Percentiles rank a stretch among this genome's conserved stretches.
Conservation (phyloP, 2,113 vertebrate species). For the Falcunculus frontatus region DNA sequence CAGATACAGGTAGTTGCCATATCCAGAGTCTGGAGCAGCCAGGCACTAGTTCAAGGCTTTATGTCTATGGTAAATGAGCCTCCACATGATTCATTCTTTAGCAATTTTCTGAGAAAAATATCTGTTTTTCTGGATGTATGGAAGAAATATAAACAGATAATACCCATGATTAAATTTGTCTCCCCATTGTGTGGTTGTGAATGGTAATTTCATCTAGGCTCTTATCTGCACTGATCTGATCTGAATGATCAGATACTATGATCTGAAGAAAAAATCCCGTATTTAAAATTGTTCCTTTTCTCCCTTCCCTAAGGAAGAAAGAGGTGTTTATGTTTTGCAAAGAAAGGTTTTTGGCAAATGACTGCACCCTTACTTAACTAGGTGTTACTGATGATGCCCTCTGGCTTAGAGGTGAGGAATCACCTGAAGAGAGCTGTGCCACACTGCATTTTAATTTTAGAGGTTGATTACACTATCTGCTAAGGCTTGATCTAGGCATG, state of each 20-base stretch:
- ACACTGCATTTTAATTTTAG: not conserved
- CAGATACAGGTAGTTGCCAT: not conserved
- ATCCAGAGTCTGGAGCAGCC: not conserved
- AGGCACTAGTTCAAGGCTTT: not conserved
- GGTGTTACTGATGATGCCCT: not conserved
- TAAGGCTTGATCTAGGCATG: not conserved
- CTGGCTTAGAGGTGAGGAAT: not conserved
- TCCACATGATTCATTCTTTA: not conserved
- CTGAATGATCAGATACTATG: not conserved
- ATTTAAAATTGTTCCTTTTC: not conserved
- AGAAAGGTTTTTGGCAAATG: not conserved
- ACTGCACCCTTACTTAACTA: not conserved
- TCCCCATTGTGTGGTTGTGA: not conserved
- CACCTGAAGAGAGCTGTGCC: not conserved
- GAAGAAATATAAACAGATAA: not conserved
- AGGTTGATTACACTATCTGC: not conserved
- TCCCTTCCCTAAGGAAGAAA: not conserved
- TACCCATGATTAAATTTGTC: not conserved
- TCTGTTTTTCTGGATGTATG: not conserved
- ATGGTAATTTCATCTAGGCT: not conserved
- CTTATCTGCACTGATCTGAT: not conserved
- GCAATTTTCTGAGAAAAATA: not conserved
- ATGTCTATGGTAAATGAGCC: not conserved
- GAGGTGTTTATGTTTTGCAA: conserved; percentile 5
- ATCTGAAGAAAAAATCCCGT: not conserved